These are phyloP conservation scores for Buathra laborator DNA, from an alignment of 2,888 invertebrate species.

Conservation along the genomic window DNA sequence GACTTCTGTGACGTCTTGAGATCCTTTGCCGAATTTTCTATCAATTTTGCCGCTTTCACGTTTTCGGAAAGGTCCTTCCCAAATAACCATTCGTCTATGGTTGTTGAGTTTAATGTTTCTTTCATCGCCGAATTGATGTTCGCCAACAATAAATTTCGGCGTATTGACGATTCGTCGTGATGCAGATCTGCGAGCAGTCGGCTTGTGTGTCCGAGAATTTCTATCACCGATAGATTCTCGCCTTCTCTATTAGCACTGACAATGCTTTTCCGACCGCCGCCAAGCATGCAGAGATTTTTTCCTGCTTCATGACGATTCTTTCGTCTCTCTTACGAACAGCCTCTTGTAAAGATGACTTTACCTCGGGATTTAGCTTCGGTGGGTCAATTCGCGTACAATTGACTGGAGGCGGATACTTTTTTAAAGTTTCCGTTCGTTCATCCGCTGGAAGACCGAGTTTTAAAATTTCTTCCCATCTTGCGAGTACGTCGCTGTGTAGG, in stretches of 20 bases:
- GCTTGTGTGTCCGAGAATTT: slow-evolving; percentile 5
- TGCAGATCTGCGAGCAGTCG: slow-evolving; percentile 47
- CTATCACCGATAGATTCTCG: not conserved
- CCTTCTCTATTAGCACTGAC: not conserved
- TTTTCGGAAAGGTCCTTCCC: slow-evolving; percentile 44
- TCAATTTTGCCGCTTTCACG: slow-evolving; percentile 39
- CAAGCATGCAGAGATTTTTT: slow-evolving; percentile 55
- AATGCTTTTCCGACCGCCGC: slow-evolving; percentile 47
- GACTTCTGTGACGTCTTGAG: slow-evolving; percentile 2
- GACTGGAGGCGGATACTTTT: not conserved
- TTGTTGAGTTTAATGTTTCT: slow-evolving; percentile 40
- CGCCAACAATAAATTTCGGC: slow-evolving; percentile 35
- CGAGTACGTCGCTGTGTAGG: not conserved
- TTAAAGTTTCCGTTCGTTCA: slow-evolving; percentile 20
- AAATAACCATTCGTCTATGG: slow-evolving; percentile 52
- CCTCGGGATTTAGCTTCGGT: slow-evolving; percentile 56
- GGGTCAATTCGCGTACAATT: slow-evolving; percentile 48
- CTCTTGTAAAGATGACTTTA: slow-evolving; percentile 45
- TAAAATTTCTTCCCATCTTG: slow-evolving; percentile 1
- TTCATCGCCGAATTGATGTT: slow-evolving; percentile 44
- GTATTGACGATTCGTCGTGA: slow-evolving; percentile 51
- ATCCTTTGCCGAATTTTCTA: slow-evolving; percentile 25
- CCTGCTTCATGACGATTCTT: slow-evolving; percentile 56
- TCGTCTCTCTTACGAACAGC: slow-evolving; percentile 58
- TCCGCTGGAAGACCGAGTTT: slow-evolving; percentile 23